Base-by-base conservation (phyloP, 2,113 vertebrate species). In the Cygnus atratus region DNA sequence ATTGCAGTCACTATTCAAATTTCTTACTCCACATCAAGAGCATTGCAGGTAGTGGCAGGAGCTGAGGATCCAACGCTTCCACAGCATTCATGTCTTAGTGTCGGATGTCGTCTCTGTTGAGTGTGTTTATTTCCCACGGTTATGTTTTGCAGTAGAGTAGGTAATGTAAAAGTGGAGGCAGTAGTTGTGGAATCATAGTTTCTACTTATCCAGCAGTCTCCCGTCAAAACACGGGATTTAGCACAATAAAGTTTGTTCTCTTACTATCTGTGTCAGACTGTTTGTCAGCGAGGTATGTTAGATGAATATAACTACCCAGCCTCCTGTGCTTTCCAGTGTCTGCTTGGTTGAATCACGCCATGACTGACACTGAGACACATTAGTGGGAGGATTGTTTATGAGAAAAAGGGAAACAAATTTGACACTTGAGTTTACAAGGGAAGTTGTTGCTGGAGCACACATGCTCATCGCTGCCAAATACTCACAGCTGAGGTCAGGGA, bases 311-410 rank as follows among this genome's bases (percentile, higher is more conserved):
- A 70, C 55, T 78, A 68, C 29, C 58, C 68, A 88, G 50, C 59
- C 41, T 66, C 72, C 65, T 58, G 48, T 75, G 89, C 57, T 79
- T 90, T 71, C 67, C 57, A 10, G 13, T 31, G 61, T 35, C 50
- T 96, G 61, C 43, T 78, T 80, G 66, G 65, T 92, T 92, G 90
- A 95, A 76, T 94, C 82, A 79, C 0, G 4, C 54, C 73, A 15
- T 66, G 78, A 78, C 72, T 95, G 95, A 92, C 90, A 88, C 66
- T 0, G 1, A 75, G 44, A 85, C 83, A 63, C 44, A 20, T 84
- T 72, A 88, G 89, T 95, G 74, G 95, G 92, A 95, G 75, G 87
- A 70, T 76, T 96, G 95, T 97, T 96, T 92, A 25, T 91, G 66
- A 81, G 93, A 90, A 94, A 88, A 91, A 74, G 22, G 41, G 73